A percentile compares a stretch with the other conserved stretches of the same genome.
Conservation (phyloP, 2,797 vertebrate genomes). For the Mastacembelus armatus region DNA sequence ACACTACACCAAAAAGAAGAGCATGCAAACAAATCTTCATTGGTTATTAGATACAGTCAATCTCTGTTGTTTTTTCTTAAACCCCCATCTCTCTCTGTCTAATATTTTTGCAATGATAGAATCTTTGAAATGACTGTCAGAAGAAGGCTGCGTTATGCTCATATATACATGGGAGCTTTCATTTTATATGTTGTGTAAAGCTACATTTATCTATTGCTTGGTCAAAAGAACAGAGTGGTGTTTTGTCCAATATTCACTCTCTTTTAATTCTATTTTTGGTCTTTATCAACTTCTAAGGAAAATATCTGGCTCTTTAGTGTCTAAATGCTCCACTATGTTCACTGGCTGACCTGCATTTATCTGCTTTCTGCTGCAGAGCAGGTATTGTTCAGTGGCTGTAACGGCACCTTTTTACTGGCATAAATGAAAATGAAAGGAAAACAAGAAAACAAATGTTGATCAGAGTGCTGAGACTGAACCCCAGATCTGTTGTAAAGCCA, state of each 20-base stretch:
- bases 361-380: too few species aligned
- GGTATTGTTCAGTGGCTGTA: too few species aligned
- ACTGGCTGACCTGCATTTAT: too few species aligned
- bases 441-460: too few species aligned
- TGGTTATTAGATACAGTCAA: background rate
- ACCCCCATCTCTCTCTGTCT: background rate
- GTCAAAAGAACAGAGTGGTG: background rate
- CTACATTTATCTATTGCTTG: background rate
- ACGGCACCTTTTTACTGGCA: too few species aligned
- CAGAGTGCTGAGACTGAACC: too few species aligned
- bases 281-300: background rate
- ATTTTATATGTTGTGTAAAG: background rate
- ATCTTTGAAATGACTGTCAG: background rate
- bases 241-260: too few species aligned
- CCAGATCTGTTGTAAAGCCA: too few species aligned
- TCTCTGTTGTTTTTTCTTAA: background rate
- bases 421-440: too few species aligned
- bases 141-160: background rate
- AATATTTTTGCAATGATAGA: background rate
- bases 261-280: background rate
- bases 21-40: background rate
- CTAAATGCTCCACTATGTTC: too few species aligned
- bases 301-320: background rate
- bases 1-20: background rate
- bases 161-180: background rate